Conservation (phyloP, 2,888 invertebrate genomes). For the Synergus umbraculus region DNA sequence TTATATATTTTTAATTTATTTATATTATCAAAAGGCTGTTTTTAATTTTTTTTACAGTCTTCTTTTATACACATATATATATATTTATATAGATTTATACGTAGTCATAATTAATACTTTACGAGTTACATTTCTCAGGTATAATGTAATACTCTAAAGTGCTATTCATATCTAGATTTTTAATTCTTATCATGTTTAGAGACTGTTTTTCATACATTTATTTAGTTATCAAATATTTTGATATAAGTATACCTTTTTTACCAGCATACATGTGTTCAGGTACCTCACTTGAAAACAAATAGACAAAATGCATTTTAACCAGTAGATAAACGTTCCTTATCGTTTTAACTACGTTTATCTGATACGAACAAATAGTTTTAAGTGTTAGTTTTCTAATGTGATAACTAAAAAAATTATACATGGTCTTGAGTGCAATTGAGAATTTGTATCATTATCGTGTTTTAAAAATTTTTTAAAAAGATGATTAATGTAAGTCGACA, state of each 20-base stretch:
- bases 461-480: not conserved
- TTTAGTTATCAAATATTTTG: slow-evolving; percentile 6
- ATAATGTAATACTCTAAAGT: not conserved
- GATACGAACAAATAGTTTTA: too few species aligned
- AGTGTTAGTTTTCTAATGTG: too few species aligned
- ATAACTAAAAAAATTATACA: too few species aligned
- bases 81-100: not conserved
- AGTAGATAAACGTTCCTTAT: too few species aligned
- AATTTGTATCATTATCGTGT: not conserved
- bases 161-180: not conserved
- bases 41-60: not conserved
- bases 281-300: too few species aligned
- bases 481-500: not conserved
- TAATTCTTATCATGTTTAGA: not conserved
- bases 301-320: too few species aligned
- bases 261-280: too few species aligned
- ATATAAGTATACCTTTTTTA: too few species aligned
- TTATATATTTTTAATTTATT: not conserved
- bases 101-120: not conserved
- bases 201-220: slow-evolving; percentile 17
- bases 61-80: not conserved
- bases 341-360: too few species aligned
- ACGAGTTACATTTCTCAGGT: not conserved
- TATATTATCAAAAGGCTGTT: not conserved
- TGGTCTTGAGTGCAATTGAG: too few species aligned